These are phyloP conservation scores for Oedothorax gibbosus DNA, from an alignment of 1,140 invertebrate genomes.

Conservation along the genomic window DNA sequence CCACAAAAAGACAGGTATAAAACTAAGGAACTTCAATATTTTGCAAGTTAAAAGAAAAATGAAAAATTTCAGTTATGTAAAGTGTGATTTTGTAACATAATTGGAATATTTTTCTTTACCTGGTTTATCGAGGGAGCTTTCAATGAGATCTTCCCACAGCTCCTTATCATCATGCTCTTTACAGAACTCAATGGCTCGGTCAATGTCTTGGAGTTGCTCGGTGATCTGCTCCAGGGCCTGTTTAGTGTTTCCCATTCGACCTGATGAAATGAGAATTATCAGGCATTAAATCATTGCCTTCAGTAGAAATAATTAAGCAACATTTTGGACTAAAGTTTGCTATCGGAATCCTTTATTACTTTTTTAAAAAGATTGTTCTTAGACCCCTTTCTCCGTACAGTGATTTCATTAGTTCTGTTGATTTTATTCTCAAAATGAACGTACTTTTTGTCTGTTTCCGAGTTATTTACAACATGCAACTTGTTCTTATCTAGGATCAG, in stretches of 20 bases:
- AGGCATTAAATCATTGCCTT: not conserved
- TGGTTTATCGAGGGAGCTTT: conserved; percentile 88
- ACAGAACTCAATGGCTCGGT: conserved; percentile 96
- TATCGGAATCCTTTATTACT: too few relatives aligned
- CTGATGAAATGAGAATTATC: conserved; percentile 66
- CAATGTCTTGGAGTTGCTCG: conserved; percentile 84
- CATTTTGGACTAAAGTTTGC: too few relatives aligned
- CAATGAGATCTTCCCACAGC: conserved; percentile 94
- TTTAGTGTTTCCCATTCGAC: conserved; percentile 89
- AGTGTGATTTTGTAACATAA: not conserved
- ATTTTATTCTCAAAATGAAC: too few relatives aligned
- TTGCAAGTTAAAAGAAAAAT: too few relatives aligned
- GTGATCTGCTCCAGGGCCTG: conserved; percentile 93
- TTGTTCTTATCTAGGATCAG: too few relatives aligned
- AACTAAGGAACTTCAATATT: too few relatives aligned
- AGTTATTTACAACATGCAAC: too few relatives aligned
- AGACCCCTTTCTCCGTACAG: too few relatives aligned
- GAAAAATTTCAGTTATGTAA: not conserved
- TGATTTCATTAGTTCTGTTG: too few relatives aligned
- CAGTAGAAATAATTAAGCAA: not conserved
- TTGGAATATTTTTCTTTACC: conserved; percentile 69
- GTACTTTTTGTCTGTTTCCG: too few relatives aligned
- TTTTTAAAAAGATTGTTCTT: too few relatives aligned
- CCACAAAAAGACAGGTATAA: too few relatives aligned
- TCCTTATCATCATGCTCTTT: conserved; percentile 95